These are phyloP conservation scores for Heterochromis multidens DNA, from an alignment of 2,113 vertebrate species.

Conservation along the genomic window DNA sequence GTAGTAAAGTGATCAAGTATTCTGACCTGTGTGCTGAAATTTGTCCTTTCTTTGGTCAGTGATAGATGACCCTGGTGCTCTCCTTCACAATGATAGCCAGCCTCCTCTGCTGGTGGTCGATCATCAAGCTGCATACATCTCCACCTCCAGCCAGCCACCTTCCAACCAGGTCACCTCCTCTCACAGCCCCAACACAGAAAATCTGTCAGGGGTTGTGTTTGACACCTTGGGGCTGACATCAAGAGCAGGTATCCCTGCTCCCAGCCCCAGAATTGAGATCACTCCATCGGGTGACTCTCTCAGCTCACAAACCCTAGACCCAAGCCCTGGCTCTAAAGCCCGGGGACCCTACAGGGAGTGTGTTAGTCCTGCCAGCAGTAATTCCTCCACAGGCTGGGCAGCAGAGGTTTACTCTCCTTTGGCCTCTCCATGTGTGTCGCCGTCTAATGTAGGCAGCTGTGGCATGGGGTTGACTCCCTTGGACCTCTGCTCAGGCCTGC, in stretches of 20 bases:
- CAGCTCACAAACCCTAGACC: constrained; percentile 79
- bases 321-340: constrained; percentile 77
- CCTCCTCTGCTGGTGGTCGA: constrained; percentile 80
- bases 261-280: constrained; percentile 97
- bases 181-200: constrained; percentile 63
- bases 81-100: constrained; percentile 78
- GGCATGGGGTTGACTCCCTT: constrained; percentile 73
- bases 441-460: constrained; percentile 68
- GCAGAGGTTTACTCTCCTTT: constrained; percentile 85
- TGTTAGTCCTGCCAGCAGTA: constrained; percentile 96
- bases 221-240: constrained; percentile 40
- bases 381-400: constrained; percentile 94
- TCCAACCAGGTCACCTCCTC: constrained; percentile 62
- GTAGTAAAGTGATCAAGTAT: neutral
- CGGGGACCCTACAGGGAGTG: constrained; percentile 85
- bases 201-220: constrained; percentile 34
- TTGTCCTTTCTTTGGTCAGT: neutral
- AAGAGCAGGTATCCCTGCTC: constrained; percentile 75
- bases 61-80: constrained; percentile 64
- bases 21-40: neutral
- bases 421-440: constrained; percentile 90
- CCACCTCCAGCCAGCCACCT: constrained; percentile 73
- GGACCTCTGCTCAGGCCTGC: constrained; percentile 89
- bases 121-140: constrained; percentile 75
- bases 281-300: constrained; percentile 89